These are phyloP conservation scores for Pachydiplax longipennis DNA, from an alignment of 2,888 invertebrate species.

Conservation along the genomic window DNA sequence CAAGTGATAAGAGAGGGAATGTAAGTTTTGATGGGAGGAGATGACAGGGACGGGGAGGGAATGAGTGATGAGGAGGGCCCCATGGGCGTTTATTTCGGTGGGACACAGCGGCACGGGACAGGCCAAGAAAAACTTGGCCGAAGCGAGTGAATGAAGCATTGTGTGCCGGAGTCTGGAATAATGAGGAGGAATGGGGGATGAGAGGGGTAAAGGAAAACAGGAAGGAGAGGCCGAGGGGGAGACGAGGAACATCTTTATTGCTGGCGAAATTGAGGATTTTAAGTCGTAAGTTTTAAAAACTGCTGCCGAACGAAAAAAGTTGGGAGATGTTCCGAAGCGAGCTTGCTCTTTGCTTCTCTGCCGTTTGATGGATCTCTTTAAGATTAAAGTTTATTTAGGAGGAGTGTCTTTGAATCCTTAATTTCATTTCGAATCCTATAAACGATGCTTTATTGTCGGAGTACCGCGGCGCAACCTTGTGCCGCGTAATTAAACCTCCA, in stretches of 20 bases:
- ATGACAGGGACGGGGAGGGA: neutral
- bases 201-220: neutral
- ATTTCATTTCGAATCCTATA: no score
- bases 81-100: neutral
- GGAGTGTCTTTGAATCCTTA: no score
- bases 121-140: neutral
- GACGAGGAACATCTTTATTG: neutral
- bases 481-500: no score
- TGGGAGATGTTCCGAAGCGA: no score
- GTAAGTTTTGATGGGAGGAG: neutral
- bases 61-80: neutral
- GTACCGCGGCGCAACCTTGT: no score
- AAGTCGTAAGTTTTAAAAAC: no score
- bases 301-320: no score
- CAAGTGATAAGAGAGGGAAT: neutral
- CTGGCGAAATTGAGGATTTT: no score
- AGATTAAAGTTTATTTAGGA: no score
- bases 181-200: neutral
- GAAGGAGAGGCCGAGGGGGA: neutral
- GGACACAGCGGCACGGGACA: neutral
- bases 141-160: neutral
- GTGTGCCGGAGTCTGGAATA: neutral
- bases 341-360: no score
- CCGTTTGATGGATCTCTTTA: no score
- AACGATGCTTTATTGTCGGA: no score